Conservation (phyloP, 2,113 vertebrate genomes). For the Pelvicachromis taeniatus region DNA sequence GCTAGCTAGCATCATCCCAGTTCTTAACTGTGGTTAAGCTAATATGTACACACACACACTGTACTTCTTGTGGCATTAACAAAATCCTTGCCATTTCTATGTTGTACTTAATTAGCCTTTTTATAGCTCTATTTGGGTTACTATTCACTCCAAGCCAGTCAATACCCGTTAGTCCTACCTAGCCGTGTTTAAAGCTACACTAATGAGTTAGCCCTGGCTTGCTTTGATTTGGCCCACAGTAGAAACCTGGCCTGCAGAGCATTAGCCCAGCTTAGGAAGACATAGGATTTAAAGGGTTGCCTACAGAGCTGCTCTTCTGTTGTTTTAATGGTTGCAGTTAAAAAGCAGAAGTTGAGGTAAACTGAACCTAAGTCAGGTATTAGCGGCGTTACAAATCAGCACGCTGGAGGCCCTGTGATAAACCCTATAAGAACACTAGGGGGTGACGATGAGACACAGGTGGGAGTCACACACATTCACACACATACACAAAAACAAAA, state of each 20-base stretch:
- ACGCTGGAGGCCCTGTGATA: slow-evolving; percentile 8
- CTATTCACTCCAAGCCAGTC: background rate
- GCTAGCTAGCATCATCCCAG: background rate
- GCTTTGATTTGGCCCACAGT: slow-evolving; percentile 1
- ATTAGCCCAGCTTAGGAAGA: slow-evolving; percentile 57
- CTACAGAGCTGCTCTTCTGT: background rate
- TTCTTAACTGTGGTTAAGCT: background rate
- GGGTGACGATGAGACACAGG: slow-evolving; percentile 1
- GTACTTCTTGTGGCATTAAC: background rate
- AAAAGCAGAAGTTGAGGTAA: slow-evolving; percentile 52
- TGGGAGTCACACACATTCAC: background rate
- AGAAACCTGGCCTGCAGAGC: background rate
- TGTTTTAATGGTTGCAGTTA: slow-evolving; percentile 26
- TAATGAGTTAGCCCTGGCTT: background rate
- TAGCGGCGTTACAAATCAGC: slow-evolving; percentile 11
- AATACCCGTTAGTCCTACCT: background rate
- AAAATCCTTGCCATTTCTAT: background rate
- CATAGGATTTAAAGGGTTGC: slow-evolving; percentile 24
- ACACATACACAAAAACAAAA: background rate
- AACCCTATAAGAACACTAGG: slow-evolving; percentile 18
- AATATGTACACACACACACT: no score
- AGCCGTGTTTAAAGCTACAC: background rate
- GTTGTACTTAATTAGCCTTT: background rate
- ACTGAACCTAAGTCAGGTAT: slow-evolving; percentile 32
- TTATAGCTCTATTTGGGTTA: background rate